These are phyloP conservation scores for Dissostichus mawsoni DNA, from an alignment of 2,113 vertebrate species.

Conservation along the genomic window DNA sequence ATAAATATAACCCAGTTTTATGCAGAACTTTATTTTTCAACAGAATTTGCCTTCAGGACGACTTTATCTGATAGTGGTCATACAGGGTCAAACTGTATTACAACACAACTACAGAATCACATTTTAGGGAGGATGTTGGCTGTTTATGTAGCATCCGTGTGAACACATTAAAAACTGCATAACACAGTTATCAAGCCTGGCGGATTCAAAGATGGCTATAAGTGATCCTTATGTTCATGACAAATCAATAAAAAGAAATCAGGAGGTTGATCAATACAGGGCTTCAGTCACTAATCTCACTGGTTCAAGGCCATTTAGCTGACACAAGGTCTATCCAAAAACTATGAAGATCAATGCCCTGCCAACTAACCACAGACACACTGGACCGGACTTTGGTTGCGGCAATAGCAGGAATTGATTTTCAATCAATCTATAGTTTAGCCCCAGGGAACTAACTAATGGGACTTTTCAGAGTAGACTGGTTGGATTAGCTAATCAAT, in stretches of 20 bases:
- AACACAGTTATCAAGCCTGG: background rate
- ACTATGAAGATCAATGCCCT: slow-evolving; percentile 15
- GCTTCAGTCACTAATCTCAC: background rate
- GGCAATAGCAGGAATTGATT: slow-evolving; percentile 46
- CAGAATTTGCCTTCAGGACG: background rate
- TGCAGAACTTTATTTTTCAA: background rate
- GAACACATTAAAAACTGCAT: background rate
- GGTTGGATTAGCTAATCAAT: slow-evolving; percentile 53
- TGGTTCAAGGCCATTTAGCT: background rate
- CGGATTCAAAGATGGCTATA: background rate
- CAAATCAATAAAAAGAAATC: background rate
- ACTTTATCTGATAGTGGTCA: background rate
- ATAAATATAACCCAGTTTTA: background rate
- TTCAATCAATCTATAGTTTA: slow-evolving; percentile 53
- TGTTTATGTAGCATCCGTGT: background rate
- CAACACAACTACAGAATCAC: background rate
- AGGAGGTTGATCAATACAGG: background rate
- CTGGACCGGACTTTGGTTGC: slow-evolving; percentile 9
- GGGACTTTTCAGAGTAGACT: slow-evolving; percentile 49
- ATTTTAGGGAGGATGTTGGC: background rate
- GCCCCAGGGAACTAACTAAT: slow-evolving; percentile 53
- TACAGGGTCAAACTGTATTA: background rate
- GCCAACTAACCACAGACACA: slow-evolving; percentile 16
- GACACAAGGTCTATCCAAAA: slow-evolving; percentile 1
- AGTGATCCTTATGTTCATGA: background rate